Conservation (phyloP, 1,140 invertebrate genomes). For the Ceratina calcarata region DNA sequence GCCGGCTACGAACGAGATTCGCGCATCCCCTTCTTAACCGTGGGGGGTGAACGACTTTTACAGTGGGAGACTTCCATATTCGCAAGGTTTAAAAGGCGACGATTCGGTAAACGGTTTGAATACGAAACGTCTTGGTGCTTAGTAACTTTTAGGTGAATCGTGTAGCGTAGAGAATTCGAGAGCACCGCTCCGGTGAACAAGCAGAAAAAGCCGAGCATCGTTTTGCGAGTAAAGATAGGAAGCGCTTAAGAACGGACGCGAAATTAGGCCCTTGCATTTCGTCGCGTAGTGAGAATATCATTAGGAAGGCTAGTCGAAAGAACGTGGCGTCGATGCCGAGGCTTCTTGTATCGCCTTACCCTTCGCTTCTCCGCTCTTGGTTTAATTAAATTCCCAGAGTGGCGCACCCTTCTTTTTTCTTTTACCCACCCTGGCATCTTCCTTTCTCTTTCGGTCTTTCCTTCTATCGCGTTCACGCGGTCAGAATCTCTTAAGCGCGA, state of each 20-base stretch:
- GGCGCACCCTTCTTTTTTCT: constrained; percentile 46
- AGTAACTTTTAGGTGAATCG: background rate
- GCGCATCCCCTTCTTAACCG: background rate
- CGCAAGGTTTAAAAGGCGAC: background rate
- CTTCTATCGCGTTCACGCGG: constrained; percentile 4
- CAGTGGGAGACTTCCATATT: background rate
- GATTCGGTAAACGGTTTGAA: constrained; percentile 12
- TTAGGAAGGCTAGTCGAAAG: constrained; percentile 60
- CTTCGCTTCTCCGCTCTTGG: constrained; percentile 50
- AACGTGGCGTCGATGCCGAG: constrained; percentile 49
- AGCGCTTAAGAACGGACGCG: too few species aligned
- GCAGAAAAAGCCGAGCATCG: background rate
- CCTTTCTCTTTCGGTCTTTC: background rate
- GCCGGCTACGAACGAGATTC: background rate
- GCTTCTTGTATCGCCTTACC: constrained; percentile 71
- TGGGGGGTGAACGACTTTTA: constrained; percentile 1
- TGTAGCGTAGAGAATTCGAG: background rate
- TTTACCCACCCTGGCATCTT: background rate
- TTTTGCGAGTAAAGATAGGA: constrained; percentile 3
- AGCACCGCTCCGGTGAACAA: background rate
- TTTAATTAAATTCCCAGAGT: constrained; percentile 77
- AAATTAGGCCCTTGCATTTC: background rate
- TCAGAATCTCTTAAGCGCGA: constrained; percentile 34
- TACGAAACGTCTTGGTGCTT: background rate
- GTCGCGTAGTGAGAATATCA: constrained; percentile 58